Evolutionary conservation across 2,113 vertebrate species (phyloP).

Genomic region (Meriones unguiculatus): DNA sequence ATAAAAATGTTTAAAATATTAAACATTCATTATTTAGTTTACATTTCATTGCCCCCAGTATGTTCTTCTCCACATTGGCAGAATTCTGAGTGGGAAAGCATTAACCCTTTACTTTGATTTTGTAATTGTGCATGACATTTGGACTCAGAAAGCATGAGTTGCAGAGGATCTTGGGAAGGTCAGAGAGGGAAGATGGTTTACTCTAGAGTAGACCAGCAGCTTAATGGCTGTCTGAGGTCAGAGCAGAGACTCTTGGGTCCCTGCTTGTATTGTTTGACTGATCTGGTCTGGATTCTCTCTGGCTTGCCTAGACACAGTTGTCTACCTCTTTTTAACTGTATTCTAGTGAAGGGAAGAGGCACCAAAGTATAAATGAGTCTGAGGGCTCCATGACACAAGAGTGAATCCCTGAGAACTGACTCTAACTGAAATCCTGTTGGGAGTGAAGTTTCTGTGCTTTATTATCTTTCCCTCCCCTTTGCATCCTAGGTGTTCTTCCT

Average conservation of each 20-base stretch:
- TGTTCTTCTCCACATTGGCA: neutral
- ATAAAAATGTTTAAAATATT: conserved; percentile 22
- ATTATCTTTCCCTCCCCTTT: neutral
- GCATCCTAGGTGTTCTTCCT: neutral
- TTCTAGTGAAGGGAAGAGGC: neutral
- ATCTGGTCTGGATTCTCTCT: neutral
- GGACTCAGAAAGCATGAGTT: neutral
- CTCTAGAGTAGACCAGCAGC: neutral
- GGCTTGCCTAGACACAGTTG: neutral
- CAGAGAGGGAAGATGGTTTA: neutral
- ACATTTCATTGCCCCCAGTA: neutral
- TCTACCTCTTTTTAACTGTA: neutral
- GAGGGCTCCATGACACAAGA: neutral
- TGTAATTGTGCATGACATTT: neutral
- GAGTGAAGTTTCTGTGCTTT: neutral
- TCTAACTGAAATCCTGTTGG: neutral
- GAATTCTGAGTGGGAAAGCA: neutral
- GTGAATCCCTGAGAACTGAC: neutral
- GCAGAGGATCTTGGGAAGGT: neutral
- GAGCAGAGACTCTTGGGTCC: neutral
- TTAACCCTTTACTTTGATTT: conserved; percentile 31
- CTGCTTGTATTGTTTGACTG: neutral
- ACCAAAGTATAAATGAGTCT: neutral
- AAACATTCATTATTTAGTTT: conserved; percentile 1
- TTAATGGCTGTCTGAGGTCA: neutral